Conservation (phyloP, 2,113 vertebrate species). For the Noturus placidus region DNA sequence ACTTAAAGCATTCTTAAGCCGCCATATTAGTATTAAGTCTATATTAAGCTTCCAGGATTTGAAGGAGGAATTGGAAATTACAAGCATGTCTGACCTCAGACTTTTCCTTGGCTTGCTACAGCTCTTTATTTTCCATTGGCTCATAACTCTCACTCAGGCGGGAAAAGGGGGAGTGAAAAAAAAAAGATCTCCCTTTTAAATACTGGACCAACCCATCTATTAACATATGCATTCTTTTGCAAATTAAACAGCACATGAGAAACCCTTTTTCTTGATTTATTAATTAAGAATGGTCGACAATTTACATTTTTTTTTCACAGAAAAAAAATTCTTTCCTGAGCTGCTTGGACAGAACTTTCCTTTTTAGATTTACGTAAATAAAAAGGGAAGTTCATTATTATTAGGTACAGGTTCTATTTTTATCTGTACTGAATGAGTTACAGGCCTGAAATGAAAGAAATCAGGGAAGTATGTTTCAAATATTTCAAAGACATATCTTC, state of each 20-base stretch:
- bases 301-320: neutral
- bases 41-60: neutral
- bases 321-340: neutral
- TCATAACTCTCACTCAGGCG: slow-evolving; percentile 53
- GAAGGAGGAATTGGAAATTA: neutral
- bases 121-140: slow-evolving; percentile 51
- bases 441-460: neutral
- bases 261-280: neutral
- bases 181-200: slow-evolving; percentile 52
- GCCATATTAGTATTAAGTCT: neutral
- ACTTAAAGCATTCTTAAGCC: neutral
- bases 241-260: slow-evolving; percentile 6
- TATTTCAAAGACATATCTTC: too few species aligned
- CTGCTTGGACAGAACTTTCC: neutral
- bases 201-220: slow-evolving; percentile 66
- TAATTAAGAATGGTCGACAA: neutral
- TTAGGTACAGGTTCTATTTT: neutral
- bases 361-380: neutral
- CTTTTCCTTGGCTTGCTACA: slow-evolving; percentile 62
- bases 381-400: neutral
- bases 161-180: slow-evolving; percentile 64
- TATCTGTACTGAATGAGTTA: neutral
- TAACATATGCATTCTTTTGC: slow-evolving; percentile 67
- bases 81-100: slow-evolving; percentile 41
- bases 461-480: neutral